phyloP scores from a whole-genome alignment of 2,113 vertebrate species.

The Orthonyx spaldingii region DNA sequence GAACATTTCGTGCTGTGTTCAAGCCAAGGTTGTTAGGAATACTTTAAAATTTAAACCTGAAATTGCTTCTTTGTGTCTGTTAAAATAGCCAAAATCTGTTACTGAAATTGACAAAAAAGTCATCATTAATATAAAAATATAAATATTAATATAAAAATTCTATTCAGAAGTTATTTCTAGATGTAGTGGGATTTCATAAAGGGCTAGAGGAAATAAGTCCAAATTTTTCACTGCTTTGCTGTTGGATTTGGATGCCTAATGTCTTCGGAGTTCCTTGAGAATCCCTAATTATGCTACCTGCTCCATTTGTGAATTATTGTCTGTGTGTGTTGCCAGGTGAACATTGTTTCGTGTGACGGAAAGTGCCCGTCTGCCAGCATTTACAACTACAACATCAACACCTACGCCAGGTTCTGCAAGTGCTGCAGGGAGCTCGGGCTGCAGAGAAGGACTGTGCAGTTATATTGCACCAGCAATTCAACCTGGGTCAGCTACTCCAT shows the following conservation, averaged over 20 bases:
- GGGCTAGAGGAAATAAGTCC: not conserved
- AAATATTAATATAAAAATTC: not conserved
- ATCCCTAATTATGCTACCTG: not conserved
- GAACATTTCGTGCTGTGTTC: not conserved
- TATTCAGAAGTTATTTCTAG: not conserved
- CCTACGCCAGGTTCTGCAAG: conserved; percentile 95
- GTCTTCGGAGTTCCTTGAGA: not conserved
- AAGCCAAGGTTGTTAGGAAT: not conserved
- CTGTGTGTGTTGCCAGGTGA: conserved; percentile 78
- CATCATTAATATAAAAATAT: not conserved
- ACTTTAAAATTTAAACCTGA: not conserved
- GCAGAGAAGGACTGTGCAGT: conserved; percentile 86
- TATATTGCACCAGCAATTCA: conserved; percentile 91
- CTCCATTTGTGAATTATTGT: not conserved
- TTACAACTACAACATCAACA: conserved; percentile 99
- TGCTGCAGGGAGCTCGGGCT: conserved; percentile 94
- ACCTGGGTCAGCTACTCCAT: conserved; percentile 94
- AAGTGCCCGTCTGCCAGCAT: conserved; percentile 97
- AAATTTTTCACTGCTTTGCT: not conserved
- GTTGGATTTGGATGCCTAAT: not conserved
- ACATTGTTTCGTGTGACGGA: conserved; percentile 95
- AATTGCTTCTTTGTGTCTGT: not conserved
- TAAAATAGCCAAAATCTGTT: not conserved
- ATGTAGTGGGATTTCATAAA: not conserved
- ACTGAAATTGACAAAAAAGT: not conserved